Evolutionary conservation across 1,140 invertebrate genomes (phyloP), one percentile per base, ranked within the genome.

Genomic region (Drosophila truncata): DNA sequence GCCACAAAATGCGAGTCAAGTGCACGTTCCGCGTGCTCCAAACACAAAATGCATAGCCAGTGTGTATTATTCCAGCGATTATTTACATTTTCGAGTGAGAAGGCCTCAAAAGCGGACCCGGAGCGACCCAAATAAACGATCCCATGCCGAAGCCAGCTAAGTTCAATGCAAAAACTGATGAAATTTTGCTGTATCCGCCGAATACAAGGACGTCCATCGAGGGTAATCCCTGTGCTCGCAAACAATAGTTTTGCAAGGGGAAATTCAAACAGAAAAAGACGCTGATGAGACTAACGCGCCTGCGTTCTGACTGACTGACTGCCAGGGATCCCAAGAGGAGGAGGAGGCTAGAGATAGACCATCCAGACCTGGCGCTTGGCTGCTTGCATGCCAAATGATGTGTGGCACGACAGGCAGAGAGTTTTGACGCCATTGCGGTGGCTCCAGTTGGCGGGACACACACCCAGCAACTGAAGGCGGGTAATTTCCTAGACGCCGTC

Each of bases 371-470:
- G 11, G 6, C 25, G 58, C 58, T 31, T 39, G 25, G 33, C 14
- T 27, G 62, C 69, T 50, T 74, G 73, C 67, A 62, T 71, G 49
- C 60, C 70, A 57, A 67, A 65, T 77, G 78, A 72, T 52, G 73
- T 77, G 77, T 62, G 73, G 61, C 77, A 73, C 73, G 73, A 76
- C 73, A 79, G 66, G 46, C 55, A 50, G 60, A 79, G 60, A 49
- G 44, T 49, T 77, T 77, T 77, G 77, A 80, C 77, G 77, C 77
- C 73, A 72, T 65, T 77, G 73, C 76, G 73, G 73, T 61, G 69
- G 62, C 75, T 78, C 62, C 46, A 60, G 57, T 63, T 50, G 1
- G 49, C 49, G 49, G 63, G 66, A 60, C 49, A 64, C 49, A 52
- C 50, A 23, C 50, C 50, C 31, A 76, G 25, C 16, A n/a, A 20